Evolutionary conservation across 1,140 invertebrate species (phyloP), one percentile per base, ranked within the genome.

Genomic region (Papilio xuthus): DNA sequence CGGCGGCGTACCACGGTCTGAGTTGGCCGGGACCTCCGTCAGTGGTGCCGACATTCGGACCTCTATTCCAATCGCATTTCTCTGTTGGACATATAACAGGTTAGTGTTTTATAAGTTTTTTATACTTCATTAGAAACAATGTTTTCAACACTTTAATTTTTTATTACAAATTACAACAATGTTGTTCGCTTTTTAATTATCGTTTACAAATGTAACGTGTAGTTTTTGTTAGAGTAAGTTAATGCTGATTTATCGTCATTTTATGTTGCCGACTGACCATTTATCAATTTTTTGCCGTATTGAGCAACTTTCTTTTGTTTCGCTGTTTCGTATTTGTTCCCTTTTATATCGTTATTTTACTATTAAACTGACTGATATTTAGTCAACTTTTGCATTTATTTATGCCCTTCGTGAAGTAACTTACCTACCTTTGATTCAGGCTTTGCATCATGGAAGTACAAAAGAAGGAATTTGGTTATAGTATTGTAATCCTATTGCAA

Each of bases 81-180:
- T 95, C 95, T n/a, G 94, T 96, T 10, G 95, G 95, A 74, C 95
- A 95, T 86, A 93, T 96, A 81, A 93, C 95, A 94, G 94, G 96
- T 94, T 94, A 94, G 87, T 84, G 7, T 56, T 56, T 77, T 74
- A 80, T 79, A 20, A 75, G 13, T 74, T 37, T 73, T 13, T 53
- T 72, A 56, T 79, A 73, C 44, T 75, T 78, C 78, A 63, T 82
- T 75, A 12, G 28, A 53, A 60, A 80, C 63, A 63, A 70, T 77
- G 69, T 32, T 60, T 18, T 73, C 60, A 53, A 72, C 50, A 72
- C 12, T 71, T 41, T 32, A 37, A 47, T 28, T 77, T 23, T 63
- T 28, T 28, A 6, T 63, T 28, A 63, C 23, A 60, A 60, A 60
- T 60, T 60, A 26, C 56, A 60, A 10, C 15, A 23, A 12, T 6